Evolutionary conservation across 2,888 invertebrate species (phyloP).

Genomic region (Lagria hirta): DNA sequence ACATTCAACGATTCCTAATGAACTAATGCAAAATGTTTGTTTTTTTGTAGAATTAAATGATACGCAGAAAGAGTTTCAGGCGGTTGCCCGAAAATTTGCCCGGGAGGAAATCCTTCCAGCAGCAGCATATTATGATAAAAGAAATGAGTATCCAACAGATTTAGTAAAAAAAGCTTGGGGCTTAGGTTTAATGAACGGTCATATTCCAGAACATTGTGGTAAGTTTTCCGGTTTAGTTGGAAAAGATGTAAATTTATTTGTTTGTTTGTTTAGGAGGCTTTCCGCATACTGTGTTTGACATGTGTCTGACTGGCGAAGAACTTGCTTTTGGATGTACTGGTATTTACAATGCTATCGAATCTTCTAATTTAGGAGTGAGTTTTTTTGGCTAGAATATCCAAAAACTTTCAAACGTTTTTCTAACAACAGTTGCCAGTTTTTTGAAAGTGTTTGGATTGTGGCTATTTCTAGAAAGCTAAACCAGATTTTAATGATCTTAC

Average conservation of each 20-base stretch:
- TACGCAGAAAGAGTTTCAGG: conserved; percentile 77
- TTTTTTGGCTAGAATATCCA: neutral
- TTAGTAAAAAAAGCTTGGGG: conserved; percentile 91
- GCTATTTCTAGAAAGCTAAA: no score
- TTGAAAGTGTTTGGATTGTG: no score
- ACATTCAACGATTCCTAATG: no score
- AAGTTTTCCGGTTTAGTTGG: no score
- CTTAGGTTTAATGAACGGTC: conserved; percentile 83
- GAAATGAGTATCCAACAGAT: conserved; percentile 93
- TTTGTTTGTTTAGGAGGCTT: conserved; percentile 87
- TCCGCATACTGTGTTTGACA: conserved; percentile 72
- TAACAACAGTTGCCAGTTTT: no score
- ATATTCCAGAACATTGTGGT: conserved; percentile 79
- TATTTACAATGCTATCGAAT: conserved; percentile 81
- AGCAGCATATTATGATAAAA: conserved; percentile 85
- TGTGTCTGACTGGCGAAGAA: conserved; percentile 84
- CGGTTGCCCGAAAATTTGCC: conserved; percentile 84
- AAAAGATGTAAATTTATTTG: no score
- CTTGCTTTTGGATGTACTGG: conserved; percentile 92
- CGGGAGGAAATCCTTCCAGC: conserved; percentile 89
- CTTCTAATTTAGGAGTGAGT: conserved; percentile 65
- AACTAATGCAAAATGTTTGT: no score
- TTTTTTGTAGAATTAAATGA: conserved; percentile 60
- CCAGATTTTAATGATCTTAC: no score
- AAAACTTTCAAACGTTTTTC: neutral